Evolutionary conservation across 2,888 invertebrate genomes (phyloP), one percentile per base, ranked within the genome.

Genomic region (Listrodromus nycthemerus): DNA sequence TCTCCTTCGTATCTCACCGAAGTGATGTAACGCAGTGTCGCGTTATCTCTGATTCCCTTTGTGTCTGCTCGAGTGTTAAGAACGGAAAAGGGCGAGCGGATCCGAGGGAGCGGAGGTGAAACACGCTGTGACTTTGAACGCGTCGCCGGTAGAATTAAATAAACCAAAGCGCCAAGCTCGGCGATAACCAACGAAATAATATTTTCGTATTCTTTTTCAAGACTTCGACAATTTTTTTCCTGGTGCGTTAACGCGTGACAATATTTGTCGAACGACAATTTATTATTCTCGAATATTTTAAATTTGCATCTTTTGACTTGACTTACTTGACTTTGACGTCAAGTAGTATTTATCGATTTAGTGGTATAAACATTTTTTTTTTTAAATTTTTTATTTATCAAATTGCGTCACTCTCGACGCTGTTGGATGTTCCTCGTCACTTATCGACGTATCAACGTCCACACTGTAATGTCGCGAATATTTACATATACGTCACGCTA

Each of bases 41-140:
- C 66, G 79, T 82, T 82, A 82, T 82, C 80, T 74, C 73, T 79
- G 80, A 82, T 82, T 82, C 82, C 61, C 82, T 82, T 82, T 82
- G 82, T 80, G 80, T 73, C 80, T 74, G 61, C 80, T 45, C 69
- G 50, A 66, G 79, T 55, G 78, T 79, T 73, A 58, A 73, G 2
- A 37, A 30, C 21, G 58, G 65, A 67, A n/a, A n/a, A 73, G 55
- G 63, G 45, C 27, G 52, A 41, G 16, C 52, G 55, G 55, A 61
- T 41, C 19, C 33, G 33, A 21, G 52, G 27, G 30, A 19, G 45
- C 45, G 10, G 37, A 55, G 16, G 30, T 24, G 50, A 58, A 48
- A 63, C 50, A 16, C 19, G 52, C 66, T 45, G 41, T 10, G n/a
- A 76, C 58, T 52, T 52, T 66, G 66, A 66, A 45, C 66, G 27